A percentile compares a stretch with the other conserved stretches of the same genome.
phyloP scores from a whole-genome alignment of 1,140 invertebrate species.

The Riptortus pedestris region DNA sequence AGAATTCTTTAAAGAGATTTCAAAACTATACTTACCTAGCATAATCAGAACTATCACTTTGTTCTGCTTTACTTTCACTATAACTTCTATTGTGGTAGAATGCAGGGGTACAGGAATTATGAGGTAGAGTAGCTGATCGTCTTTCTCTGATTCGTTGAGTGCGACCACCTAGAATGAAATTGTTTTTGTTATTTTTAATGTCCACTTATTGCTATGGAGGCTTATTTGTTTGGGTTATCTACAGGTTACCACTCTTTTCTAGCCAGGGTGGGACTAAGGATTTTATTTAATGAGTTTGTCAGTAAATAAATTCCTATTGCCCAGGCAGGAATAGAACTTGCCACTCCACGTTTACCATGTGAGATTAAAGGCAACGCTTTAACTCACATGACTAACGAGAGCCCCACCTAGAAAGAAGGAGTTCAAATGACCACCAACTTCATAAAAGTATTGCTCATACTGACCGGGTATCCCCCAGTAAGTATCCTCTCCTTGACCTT shows the following conservation, averaged over 20 bases:
- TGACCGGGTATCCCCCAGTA: conserved; percentile 23
- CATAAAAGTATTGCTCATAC: too few species aligned
- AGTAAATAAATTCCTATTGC: too few species aligned
- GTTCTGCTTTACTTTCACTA: conserved; percentile 35
- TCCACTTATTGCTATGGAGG: background rate
- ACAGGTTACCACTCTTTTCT: too few species aligned
- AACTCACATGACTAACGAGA: too few species aligned
- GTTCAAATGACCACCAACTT: too few species aligned
- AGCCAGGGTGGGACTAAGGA: too few species aligned
- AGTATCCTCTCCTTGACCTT: conserved; percentile 19
- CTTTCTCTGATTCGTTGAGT: conserved; percentile 26
- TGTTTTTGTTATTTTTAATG: background rate
- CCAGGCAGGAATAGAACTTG: too few species aligned
- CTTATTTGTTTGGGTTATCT: background rate
- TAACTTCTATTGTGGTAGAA: conserved; percentile 33
- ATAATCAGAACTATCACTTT: conserved; percentile 27
- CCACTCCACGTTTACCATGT: too few species aligned
- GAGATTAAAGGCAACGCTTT: too few species aligned
- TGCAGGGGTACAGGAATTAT: conserved; percentile 24
- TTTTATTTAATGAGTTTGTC: too few species aligned
- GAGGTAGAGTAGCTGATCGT: conserved; percentile 32
- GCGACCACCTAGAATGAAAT: conserved; percentile 23
- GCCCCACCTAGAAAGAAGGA: too few species aligned
- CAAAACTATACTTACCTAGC: background rate
- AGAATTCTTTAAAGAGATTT: too few species aligned